Conservation (phyloP, 1,140 invertebrate genomes). For the Drosophila navojoa region DNA sequence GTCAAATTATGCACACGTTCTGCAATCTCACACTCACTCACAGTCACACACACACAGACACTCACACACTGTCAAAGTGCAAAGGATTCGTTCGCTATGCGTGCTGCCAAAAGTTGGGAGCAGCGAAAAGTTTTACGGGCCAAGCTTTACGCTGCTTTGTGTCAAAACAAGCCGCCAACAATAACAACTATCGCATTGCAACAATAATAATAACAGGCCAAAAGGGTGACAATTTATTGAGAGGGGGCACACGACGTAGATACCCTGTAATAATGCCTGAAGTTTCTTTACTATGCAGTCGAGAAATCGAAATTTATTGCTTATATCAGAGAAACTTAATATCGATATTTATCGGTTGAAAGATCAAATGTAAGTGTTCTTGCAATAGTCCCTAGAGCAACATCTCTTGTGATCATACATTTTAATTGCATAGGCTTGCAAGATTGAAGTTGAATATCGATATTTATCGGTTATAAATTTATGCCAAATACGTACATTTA, state of each 20-base stretch:
- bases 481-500: no score
- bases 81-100: slow-evolving; percentile 1
- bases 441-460: no score
- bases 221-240: not conserved
- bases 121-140: slow-evolving; percentile 57
- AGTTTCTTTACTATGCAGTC: no score
- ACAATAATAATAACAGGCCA: slow-evolving; percentile 22
- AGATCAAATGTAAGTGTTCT: no score
- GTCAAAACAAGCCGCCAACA: slow-evolving; percentile 53
- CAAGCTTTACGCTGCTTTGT: slow-evolving; percentile 57
- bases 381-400: no score
- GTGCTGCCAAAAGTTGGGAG: slow-evolving; percentile 55
- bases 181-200: slow-evolving; percentile 26
- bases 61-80: slow-evolving; percentile 5
- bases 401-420: no score
- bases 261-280: not conserved
- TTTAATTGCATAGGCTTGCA: no score
- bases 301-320: no score
- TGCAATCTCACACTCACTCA: slow-evolving; percentile 1
- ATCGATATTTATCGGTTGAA: no score
- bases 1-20: slow-evolving; percentile 46
- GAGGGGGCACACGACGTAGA: no score
- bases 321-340: no score
- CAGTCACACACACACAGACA: slow-evolving; percentile 13
- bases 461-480: no score